Evolutionary conservation across 2,113 vertebrate genomes (phyloP).

Genomic region (Ardeotis arabs): DNA sequence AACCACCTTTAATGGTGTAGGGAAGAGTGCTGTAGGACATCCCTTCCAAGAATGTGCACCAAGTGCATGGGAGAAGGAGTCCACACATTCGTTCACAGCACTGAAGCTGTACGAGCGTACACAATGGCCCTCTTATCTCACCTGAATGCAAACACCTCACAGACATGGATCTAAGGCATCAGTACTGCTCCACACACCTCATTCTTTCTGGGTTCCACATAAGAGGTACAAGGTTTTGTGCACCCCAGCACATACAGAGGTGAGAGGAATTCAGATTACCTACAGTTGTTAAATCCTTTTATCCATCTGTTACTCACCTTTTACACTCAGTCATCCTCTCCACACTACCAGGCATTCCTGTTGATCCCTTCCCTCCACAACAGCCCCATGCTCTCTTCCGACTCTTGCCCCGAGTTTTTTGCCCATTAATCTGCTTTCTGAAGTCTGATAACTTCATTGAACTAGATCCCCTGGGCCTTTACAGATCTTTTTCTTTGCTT

Average conservation of each 20-base stretch:
- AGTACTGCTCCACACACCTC: not conserved
- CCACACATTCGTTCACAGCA: fast-evolving
- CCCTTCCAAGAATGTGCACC: not conserved
- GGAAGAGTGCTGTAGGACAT: not conserved
- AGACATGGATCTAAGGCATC: not conserved
- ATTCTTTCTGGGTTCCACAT: not conserved
- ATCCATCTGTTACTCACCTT: not conserved
- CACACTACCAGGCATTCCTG: not conserved
- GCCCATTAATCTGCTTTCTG: not conserved
- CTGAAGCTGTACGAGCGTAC: not conserved
- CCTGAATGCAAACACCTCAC: not conserved
- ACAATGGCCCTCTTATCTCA: not conserved
- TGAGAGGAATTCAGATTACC: not conserved
- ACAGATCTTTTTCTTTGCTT: not conserved
- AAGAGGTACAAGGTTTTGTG: not conserved
- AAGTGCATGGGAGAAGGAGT: not conserved
- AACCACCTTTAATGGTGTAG: not conserved
- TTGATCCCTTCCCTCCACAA: not conserved
- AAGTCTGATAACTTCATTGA: not conserved
- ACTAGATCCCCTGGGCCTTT: not conserved
- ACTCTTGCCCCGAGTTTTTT: not conserved
- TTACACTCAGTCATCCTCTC: not conserved
- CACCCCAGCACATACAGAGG: not conserved
- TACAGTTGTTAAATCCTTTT: not conserved
- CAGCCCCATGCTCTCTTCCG: not conserved